A percentile compares a stretch with the other conserved stretches of the same genome.
phyloP scores from a whole-genome alignment of 2,888 invertebrate genomes.

The Ophion ventricosus region DNA sequence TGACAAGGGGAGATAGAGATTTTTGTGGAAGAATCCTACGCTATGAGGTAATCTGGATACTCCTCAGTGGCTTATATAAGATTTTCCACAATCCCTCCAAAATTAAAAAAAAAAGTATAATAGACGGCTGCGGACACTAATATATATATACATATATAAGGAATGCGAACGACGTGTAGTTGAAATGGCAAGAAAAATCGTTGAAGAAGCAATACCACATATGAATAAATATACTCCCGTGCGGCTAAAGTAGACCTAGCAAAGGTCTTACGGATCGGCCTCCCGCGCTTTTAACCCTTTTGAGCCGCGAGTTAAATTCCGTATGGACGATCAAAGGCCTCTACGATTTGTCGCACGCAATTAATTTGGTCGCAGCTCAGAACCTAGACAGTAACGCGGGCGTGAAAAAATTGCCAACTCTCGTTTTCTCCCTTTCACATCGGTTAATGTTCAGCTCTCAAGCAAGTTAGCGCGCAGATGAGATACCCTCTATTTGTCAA shows the following conservation, averaged over 20 bases:
- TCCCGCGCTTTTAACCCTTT: conserved; percentile 43
- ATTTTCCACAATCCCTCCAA: too few species aligned
- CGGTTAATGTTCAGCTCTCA: neutral
- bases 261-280: neutral
- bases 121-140: neutral
- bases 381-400: neutral
- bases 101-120: neutral
- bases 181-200: neutral
- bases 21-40: too few species aligned
- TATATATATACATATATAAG: too few species aligned
- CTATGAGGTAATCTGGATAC: too few species aligned
- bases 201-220: neutral
- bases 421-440: conserved; percentile 6
- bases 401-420: conserved; percentile 12
- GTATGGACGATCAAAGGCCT: conserved; percentile 62
- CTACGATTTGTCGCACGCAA: conserved; percentile 65
- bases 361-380: conserved; percentile 52
- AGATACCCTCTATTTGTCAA: conserved; percentile 42
- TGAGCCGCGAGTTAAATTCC: conserved; percentile 54
- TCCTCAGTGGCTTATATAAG: too few species aligned
- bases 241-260: conserved; percentile 13
- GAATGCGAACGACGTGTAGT: neutral
- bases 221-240: conserved; percentile 4
- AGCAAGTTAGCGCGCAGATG: conserved; percentile 11
- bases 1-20: too few species aligned